Conservation (phyloP, 2,888 invertebrate species). For the Dryomyza anilis region DNA sequence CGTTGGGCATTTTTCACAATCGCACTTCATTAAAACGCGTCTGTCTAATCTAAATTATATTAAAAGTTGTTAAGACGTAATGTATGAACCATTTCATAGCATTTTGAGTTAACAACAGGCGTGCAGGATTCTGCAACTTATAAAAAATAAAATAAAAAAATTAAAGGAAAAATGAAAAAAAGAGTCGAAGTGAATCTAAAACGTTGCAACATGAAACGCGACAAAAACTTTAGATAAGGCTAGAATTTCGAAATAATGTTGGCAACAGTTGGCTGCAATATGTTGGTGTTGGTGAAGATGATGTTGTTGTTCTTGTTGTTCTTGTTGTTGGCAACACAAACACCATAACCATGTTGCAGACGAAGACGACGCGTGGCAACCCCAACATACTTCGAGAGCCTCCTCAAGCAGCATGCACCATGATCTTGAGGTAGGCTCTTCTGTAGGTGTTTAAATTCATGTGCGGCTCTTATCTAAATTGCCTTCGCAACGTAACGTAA, state of each 20-base stretch:
- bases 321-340: too few relatives aligned
- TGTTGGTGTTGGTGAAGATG: not conserved
- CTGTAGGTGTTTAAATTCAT: constrained; percentile 42
- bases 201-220: constrained; percentile 36
- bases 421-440: too few relatives aligned
- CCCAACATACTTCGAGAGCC: too few relatives aligned
- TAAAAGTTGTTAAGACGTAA: constrained; percentile 6
- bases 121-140: not conserved
- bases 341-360: too few relatives aligned
- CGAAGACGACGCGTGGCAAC: too few relatives aligned
- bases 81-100: constrained; percentile 5
- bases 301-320: too few relatives aligned
- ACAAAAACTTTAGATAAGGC: constrained; percentile 38
- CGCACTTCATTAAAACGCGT: not conserved
- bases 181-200: constrained; percentile 29
- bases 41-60: constrained; percentile 2
- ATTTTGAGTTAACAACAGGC: not conserved
- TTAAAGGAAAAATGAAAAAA: not conserved
- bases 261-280: not conserved
- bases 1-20: not conserved
- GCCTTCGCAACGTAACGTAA: constrained; percentile 36
- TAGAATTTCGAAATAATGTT: not conserved
- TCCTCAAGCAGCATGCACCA: too few relatives aligned
- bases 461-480: constrained; percentile 40
- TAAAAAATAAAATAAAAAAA: not conserved